Evolutionary conservation across 2,797 vertebrate genomes (phyloP), one percentile per base, ranked within the genome.

Genomic region (Potorous gilbertii): DNA sequence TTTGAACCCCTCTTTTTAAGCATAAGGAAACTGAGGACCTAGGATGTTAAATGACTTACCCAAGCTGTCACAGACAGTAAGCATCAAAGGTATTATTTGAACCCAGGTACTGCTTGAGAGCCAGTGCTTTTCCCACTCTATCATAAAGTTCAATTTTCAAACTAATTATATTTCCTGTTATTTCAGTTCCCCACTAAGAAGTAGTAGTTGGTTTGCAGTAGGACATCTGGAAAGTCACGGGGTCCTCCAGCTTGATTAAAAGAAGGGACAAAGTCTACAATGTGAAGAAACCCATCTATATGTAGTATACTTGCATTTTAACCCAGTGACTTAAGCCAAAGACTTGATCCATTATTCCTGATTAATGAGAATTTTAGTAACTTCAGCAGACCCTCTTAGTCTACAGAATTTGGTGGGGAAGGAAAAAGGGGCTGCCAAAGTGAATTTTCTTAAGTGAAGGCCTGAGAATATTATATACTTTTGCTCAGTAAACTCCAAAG

Each of bases 291-390:
- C 46, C 54, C 8, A 0, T 24, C 90, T 0, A 16, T 59, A 55
- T 59, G 87, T 56, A 87, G 54, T 55, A 31, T 54, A 93, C 59
- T 91, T 95, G 14, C 57, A 52, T 92, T 95, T 94, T 91, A 94
- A 93, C 6, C 66, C 11, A 56, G 81, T 74, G 93, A 34, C 27
- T 9, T 62, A 56, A 55, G 21, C 40, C 40, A 21, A 40, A 74
- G n/a, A 74, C 21, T 87, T 27, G 40, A 87, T 87, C 74, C 74
- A 87, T 50, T 27, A 46, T 87, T 46, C 74, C 40, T 87, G 40
- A 87, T 81, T 81, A 46, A 81, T 87, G 24, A 87, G 40, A 87
- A 87, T 87, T 46, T n/a, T n/a, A n/a, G n/a, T n/a, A n/a, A n/a
- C n/a, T 87, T 87, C 40, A 87, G 21, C 40, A 46, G 74, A 27